phyloP scores from a whole-genome alignment of 2,888 invertebrate genomes.

The Tenthredo amoena region DNA sequence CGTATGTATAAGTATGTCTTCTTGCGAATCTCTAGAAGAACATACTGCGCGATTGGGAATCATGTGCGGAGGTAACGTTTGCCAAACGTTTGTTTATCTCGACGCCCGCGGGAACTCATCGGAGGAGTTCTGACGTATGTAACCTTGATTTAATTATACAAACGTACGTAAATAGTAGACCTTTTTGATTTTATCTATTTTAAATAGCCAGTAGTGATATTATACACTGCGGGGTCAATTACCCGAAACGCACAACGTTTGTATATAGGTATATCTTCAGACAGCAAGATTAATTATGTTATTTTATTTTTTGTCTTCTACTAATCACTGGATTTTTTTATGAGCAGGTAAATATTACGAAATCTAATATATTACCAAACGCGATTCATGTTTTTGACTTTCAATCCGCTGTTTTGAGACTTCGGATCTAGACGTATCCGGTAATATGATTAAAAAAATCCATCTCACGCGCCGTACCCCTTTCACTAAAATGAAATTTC shows the following conservation, averaged over 20 bases:
- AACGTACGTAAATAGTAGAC: not conserved
- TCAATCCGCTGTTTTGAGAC: not conserved
- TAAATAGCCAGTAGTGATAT: not conserved
- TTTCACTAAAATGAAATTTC: conserved; percentile 17
- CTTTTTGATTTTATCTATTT: conserved; percentile 6
- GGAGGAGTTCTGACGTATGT: not conserved
- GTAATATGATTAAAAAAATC: not conserved
- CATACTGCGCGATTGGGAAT: not conserved
- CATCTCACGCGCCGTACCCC: conserved; percentile 19
- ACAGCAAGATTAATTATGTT: not conserved
- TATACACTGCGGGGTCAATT: not conserved
- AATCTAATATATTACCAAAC: not conserved
- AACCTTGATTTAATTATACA: conserved; percentile 25
- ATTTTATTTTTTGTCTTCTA: not conserved
- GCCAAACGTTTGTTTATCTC: conserved; percentile 46
- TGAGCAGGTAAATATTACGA: not conserved
- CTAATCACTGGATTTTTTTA: not conserved
- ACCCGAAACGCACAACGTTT: not conserved
- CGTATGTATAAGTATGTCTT: not conserved
- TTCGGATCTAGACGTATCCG: not conserved
- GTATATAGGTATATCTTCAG: not conserved
- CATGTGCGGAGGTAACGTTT: not conserved
- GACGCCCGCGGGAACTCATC: not conserved
- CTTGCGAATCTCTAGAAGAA: not conserved
- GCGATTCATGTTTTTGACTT: not conserved